These are phyloP conservation scores for Paramormyrops kingsleyae DNA, from an alignment of 2,113 vertebrate genomes.

Conservation along the genomic window DNA sequence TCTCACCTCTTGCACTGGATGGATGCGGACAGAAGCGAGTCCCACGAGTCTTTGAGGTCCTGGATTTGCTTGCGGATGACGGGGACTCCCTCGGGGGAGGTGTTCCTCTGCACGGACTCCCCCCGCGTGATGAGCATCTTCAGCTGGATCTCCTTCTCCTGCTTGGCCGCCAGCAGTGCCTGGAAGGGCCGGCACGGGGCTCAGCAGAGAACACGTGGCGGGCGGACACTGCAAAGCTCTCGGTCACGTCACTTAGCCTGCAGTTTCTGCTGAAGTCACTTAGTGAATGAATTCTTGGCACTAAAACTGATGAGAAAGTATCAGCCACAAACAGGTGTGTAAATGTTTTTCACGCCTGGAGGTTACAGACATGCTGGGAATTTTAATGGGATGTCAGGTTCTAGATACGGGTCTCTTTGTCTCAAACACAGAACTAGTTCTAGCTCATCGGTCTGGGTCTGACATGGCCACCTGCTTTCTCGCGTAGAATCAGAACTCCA, in stretches of 20 bases:
- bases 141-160: constrained; percentile 92
- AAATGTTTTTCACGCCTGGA: background rate
- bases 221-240: background rate
- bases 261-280: background rate
- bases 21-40: constrained; percentile 74
- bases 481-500: background rate
- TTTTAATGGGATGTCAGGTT: background rate
- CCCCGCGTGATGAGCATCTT: constrained; percentile 86
- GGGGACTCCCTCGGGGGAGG: constrained; percentile 77
- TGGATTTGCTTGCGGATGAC: constrained; percentile 81
- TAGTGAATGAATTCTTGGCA: background rate
- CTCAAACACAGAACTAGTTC: background rate
- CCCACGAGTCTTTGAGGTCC: constrained; percentile 85
- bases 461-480: background rate
- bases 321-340: background rate
- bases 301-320: background rate
- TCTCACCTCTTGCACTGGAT: constrained; percentile 91
- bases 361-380: background rate
- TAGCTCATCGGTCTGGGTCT: background rate
- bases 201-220: background rate
- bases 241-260: background rate
- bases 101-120: constrained; percentile 87
- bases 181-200: constrained; percentile 35
- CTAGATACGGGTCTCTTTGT: background rate
- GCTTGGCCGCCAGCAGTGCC: constrained; percentile 76